A percentile compares a stretch with the other conserved stretches of the same genome.
These are phyloP conservation scores for Melanostoma mellinum DNA, from an alignment of 2,888 invertebrate species.

Conservation along the genomic window DNA sequence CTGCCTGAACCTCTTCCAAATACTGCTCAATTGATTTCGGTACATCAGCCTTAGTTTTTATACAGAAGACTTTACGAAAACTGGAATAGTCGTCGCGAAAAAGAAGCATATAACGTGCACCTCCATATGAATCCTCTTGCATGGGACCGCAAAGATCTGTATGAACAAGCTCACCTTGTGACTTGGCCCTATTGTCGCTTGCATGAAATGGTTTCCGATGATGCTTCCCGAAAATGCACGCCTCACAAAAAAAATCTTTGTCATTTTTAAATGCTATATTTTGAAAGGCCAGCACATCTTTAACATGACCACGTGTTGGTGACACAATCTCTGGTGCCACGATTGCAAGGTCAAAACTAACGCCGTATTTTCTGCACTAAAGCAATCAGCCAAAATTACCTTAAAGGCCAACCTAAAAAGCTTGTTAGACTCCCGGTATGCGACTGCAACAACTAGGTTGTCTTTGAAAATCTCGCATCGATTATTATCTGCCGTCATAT, in stretches of 20 bases:
- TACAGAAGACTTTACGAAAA: slow-evolving; percentile 65
- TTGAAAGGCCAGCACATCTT: neutral
- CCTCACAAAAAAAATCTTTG: neutral
- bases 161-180: slow-evolving; percentile 65
- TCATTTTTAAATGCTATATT: neutral
- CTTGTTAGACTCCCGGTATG: too few relatives aligned
- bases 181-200: neutral
- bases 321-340: slow-evolving; percentile 8
- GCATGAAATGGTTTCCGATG: slow-evolving; percentile 1
- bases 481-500: slow-evolving; percentile 28
- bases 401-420: too few relatives aligned
- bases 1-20: slow-evolving; percentile 70
- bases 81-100: slow-evolving; percentile 72
- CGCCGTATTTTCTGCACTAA: too few relatives aligned
- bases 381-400: too few relatives aligned
- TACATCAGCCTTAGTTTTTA: slow-evolving; percentile 68
- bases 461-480: too few relatives aligned
- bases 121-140: slow-evolving; percentile 68
- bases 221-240: slow-evolving; percentile 2
- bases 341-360: neutral
- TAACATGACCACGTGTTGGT: neutral
- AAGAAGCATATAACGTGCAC: slow-evolving; percentile 67
- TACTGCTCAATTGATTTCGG: slow-evolving; percentile 28
- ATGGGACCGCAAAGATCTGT: slow-evolving; percentile 74
- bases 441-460: too few relatives aligned